These are phyloP conservation scores for Pollimyrus isidori DNA, from an alignment of 2,113 vertebrate genomes.

Conservation along the genomic window DNA sequence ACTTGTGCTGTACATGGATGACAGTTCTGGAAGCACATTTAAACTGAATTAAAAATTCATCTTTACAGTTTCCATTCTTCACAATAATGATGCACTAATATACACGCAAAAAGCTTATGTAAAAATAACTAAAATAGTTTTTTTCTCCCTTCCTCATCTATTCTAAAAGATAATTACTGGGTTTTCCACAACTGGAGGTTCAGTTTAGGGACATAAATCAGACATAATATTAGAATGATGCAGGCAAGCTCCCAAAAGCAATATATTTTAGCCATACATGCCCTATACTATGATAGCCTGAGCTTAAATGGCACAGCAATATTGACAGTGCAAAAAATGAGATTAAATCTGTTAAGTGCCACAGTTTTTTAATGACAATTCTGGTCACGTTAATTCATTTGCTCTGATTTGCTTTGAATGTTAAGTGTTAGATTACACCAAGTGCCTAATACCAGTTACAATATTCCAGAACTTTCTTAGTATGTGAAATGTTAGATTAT, in stretches of 20 bases:
- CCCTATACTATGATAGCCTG: neutral
- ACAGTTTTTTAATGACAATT: neutral
- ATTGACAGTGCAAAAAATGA: neutral
- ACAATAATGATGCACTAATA: neutral
- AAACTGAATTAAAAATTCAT: neutral
- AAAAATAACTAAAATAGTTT: neutral
- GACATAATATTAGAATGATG: neutral
- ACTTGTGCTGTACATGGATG: neutral
- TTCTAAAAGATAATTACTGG: neutral
- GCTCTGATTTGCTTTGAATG: neutral
- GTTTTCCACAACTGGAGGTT: neutral
- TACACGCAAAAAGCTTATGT: neutral
- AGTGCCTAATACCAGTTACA: neutral
- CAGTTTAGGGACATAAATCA: neutral
- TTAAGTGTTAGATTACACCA: neutral
- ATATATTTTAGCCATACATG: neutral
- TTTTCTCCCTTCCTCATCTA: neutral
- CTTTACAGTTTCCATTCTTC: neutral
- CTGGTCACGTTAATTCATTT: neutral
- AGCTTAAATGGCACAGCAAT: neutral
- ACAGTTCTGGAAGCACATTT: neutral
- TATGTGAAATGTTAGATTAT: neutral
- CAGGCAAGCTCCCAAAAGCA: neutral
- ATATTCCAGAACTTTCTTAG: neutral
- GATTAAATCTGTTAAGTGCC: neutral